Conservation (phyloP, 2,888 invertebrate genomes). For the Xanthorhoe designata region DNA sequence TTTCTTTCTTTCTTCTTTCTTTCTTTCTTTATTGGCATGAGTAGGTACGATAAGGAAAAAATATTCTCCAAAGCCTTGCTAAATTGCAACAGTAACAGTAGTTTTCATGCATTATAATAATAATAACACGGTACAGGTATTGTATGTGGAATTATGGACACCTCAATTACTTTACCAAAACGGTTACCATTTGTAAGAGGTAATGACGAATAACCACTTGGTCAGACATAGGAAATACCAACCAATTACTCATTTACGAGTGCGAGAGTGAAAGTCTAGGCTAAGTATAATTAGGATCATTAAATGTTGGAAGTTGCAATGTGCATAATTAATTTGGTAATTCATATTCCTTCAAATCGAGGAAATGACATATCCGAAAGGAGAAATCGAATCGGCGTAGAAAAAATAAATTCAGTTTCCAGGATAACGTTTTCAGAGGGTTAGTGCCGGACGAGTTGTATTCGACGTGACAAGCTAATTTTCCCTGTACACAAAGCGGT, state of each 20-base stretch:
- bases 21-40: too few relatives aligned
- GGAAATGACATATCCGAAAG: slow-evolving; percentile 39
- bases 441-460: neutral
- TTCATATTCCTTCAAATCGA: slow-evolving; percentile 35
- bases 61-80: slow-evolving; percentile 12
- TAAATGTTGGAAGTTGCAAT: slow-evolving; percentile 31
- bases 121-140: too few relatives aligned
- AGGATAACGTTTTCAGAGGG: slow-evolving; percentile 26
- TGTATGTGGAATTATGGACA: neutral
- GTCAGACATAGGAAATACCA: slow-evolving; percentile 24
- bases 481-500: neutral
- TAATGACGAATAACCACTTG: slow-evolving; percentile 22
- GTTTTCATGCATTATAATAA: too few relatives aligned
- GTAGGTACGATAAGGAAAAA: too few relatives aligned
- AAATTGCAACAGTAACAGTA: too few relatives aligned
- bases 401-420: slow-evolving; percentile 8
- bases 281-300: slow-evolving; percentile 28
- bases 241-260: slow-evolving; percentile 25
- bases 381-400: slow-evolving; percentile 35
- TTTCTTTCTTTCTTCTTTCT: too few relatives aligned
- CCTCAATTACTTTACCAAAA: neutral
- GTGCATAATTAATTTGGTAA: slow-evolving; percentile 29
- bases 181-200: neutral
- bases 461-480: neutral
- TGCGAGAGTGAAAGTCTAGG: slow-evolving; percentile 30